Percentiles rank a stretch among this genome's conserved stretches.
Conservation (phyloP, 2,888 invertebrate genomes). For the Cephus nigrinus region DNA sequence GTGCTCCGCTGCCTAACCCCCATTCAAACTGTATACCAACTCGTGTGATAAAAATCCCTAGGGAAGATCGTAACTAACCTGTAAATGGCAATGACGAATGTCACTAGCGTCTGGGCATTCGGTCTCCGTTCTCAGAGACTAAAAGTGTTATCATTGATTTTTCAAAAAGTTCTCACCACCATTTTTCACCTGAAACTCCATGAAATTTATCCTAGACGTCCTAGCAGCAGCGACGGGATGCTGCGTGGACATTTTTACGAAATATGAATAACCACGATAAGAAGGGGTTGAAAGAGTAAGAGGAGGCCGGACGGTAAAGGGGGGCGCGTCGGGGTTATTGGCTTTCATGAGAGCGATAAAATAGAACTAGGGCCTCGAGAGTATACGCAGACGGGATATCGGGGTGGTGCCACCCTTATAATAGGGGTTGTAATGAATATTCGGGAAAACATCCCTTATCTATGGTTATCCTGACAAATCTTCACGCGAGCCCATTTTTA, state of each 20-base stretch:
- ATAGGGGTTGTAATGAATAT: conserved; percentile 1
- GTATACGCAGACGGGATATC: not conserved
- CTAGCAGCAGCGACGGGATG: not conserved
- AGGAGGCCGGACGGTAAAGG: not conserved
- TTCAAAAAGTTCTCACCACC: not conserved
- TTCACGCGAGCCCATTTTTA: not conserved
- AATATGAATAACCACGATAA: not conserved
- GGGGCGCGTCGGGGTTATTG: not conserved
- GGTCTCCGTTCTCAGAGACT: not conserved
- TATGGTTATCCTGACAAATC: conserved; percentile 4
- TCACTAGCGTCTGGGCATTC: not conserved
- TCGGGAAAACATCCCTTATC: conserved; percentile 4
- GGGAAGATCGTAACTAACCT: not conserved
- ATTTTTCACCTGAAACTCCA: not conserved
- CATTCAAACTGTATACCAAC: not conserved
- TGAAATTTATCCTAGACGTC: not conserved
- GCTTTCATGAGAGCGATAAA: not conserved
- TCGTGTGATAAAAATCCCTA: not conserved
- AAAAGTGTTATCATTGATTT: not conserved
- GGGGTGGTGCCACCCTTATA: not conserved
- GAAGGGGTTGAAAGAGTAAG: not conserved
- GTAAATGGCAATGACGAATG: not conserved
- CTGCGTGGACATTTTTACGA: not conserved
- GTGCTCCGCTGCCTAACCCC: not conserved
- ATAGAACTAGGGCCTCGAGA: not conserved